A percentile compares a stretch with the other conserved stretches of the same genome.
Evolutionary conservation across 2,888 invertebrate species (phyloP).

Genomic region (Baronia brevicornis): DNA sequence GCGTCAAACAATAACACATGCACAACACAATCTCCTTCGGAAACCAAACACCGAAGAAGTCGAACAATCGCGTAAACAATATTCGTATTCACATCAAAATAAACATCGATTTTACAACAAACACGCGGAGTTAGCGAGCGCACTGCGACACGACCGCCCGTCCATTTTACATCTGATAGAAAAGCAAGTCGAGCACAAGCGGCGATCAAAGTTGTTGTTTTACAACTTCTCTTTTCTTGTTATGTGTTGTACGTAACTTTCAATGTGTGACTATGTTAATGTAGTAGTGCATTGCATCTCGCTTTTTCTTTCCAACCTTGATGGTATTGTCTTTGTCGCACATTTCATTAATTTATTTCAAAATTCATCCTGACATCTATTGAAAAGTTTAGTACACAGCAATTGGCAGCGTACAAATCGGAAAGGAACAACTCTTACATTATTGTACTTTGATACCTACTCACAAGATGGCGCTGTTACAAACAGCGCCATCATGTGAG

Average conservation of each 20-base stretch:
- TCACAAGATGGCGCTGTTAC: slow-evolving; percentile 13
- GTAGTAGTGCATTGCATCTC: slow-evolving; percentile 41
- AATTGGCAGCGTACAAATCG: too few relatives aligned
- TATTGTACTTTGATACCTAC: slow-evolving; percentile 4
- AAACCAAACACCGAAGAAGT: slow-evolving; percentile 61
- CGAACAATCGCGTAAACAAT: slow-evolving; percentile 67
- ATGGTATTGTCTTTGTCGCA: slow-evolving; percentile 34
- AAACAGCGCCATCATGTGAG: neutral
- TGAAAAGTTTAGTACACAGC: slow-evolving; percentile 3
- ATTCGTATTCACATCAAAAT: slow-evolving; percentile 68
- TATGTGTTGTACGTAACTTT: slow-evolving; percentile 32
- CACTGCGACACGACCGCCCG: slow-evolving; percentile 67
- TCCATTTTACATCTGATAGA: slow-evolving; percentile 76
- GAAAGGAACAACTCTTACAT: neutral
- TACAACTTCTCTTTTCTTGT: slow-evolving; percentile 75
- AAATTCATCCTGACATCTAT: slow-evolving; percentile 41
- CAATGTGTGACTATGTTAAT: slow-evolving; percentile 41
- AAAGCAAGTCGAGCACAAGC: slow-evolving; percentile 44
- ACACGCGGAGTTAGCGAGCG: slow-evolving; percentile 69
- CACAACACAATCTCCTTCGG: slow-evolving; percentile 70
- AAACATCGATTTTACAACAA: slow-evolving; percentile 71
- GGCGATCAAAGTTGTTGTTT: slow-evolving; percentile 63
- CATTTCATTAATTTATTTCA: slow-evolving; percentile 37
- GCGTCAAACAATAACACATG: slow-evolving; percentile 68
- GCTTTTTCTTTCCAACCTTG: slow-evolving; percentile 19